Base-by-base conservation (phyloP, 2,113 vertebrate genomes). In the Colinus virginianus region DNA sequence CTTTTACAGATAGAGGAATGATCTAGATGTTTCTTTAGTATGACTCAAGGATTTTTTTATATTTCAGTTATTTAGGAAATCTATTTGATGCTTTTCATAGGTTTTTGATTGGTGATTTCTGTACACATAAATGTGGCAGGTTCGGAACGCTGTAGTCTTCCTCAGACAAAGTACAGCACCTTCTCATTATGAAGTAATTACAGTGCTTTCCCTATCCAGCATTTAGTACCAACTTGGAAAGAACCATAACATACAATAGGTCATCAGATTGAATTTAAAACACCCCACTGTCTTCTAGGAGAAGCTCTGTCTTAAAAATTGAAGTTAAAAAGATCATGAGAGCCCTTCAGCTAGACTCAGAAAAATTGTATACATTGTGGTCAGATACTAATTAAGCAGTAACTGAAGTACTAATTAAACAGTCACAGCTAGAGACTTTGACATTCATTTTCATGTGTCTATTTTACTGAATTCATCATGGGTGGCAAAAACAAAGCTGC, bases 321-420 rank as follows among this genome's bases (percentile, higher is more conserved):
- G 48, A n/a, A 68, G 26, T 78, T 68, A 91, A 84, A 84, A 91
- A 83, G 32, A 84, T 48, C n/a, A n/a, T 7, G 43, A 94, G 76
- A 91, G 15, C 63, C 59, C 59, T 84, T 80, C 43, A 67, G 46
- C 61, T 80, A 67, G 74, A 45, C 58, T 79, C 45, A 68, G 79
- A 90, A 78, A 86, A 79, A 84, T 66, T 63, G 62, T 36, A 40
- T 68, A 75, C 22, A 12, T 80, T 95, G 77, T 93, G 74, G 71
- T 68, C 69, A 84, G 86, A 86, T 23, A 56, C 40, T 87, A 94
- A 95, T 96, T 95, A 87, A 93, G 86, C 72, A 80, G 53, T 66
- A 72, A 88, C 58, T 76, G 63, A 85, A 82, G 32, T n/a, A 90
- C 58, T 95, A 90, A 94, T 95, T 94, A 93, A 92, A 84, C 36